Conservation (phyloP, 92 coral and sea anemone species). For the Phenganax subtilis region DNA sequence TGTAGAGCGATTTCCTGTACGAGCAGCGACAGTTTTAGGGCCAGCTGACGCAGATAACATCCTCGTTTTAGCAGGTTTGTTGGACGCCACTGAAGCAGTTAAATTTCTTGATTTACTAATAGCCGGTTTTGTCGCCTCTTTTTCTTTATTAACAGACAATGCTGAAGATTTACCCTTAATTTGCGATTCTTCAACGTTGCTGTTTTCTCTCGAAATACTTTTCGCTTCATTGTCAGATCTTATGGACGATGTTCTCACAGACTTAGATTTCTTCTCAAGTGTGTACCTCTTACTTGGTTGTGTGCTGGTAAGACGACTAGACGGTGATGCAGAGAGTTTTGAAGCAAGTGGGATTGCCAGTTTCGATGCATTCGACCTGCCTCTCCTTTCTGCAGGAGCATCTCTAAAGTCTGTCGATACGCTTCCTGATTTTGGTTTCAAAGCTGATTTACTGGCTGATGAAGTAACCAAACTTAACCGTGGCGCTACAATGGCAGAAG, state of each 20-base stretch:
- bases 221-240: neutral
- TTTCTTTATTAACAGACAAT: conserved; percentile 5
- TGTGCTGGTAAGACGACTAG: conserved; percentile 17
- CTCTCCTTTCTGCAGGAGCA: neutral
- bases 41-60: conserved; percentile 1
- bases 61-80: neutral
- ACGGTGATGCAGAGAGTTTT: neutral
- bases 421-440: conserved; percentile 25
- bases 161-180: neutral
- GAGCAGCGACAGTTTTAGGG: neutral
- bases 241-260: neutral
- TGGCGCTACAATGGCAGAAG: conserved; percentile 7
- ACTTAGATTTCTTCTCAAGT: neutral
- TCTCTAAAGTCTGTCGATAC: conserved; percentile 23
- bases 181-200: neutral
- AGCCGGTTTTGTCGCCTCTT: conserved; percentile 9
- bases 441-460: neutral
- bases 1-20: neutral
- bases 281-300: neutral
- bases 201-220: conserved; percentile 19
- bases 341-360: conserved; percentile 14
- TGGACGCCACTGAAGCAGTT: neutral
- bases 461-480: neutral
- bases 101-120: conserved; percentile 20
- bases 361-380: conserved; percentile 20